Percentiles rank a stretch among this genome's conserved stretches.
Conservation (phyloP, 2,797 vertebrate species). For the Sphaeramia orbicularis region DNA sequence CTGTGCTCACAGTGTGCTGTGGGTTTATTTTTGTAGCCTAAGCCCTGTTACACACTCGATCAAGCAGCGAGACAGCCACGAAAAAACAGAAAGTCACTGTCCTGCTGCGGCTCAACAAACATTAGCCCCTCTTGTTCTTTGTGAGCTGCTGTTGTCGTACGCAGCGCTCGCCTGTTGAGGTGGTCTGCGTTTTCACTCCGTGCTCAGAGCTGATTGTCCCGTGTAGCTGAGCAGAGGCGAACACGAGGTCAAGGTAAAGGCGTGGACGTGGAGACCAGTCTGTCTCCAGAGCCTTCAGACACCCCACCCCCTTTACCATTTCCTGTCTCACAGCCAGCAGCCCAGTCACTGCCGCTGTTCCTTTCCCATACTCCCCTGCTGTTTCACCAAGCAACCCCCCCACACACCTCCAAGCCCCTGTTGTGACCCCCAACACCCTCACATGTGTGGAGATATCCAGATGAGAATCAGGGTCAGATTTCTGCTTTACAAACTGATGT, state of each 20-base stretch:
- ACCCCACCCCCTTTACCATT: conserved; percentile 26
- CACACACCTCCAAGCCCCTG: neutral
- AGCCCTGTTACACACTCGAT: conserved; percentile 50
- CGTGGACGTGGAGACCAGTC: conserved; percentile 28
- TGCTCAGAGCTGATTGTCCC: conserved; percentile 14
- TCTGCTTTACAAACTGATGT: conserved; percentile 40
- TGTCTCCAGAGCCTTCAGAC: conserved; percentile 26
- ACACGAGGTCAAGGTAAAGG: conserved; percentile 10
- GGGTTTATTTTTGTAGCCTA: conserved; percentile 45
- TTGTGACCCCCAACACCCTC: conserved; percentile 38
- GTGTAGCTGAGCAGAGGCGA: conserved; percentile 7
- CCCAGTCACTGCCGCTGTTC: conserved; percentile 48
- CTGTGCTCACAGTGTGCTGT: conserved; percentile 29
- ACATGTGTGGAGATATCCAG: conserved; percentile 25
- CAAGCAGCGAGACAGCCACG: conserved; percentile 29
- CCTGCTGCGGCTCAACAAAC: conserved; percentile 23
- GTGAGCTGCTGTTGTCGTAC: conserved; percentile 9
- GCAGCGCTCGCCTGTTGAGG: neutral
- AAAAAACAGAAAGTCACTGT: conserved; percentile 22
- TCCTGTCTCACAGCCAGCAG: conserved; percentile 54
- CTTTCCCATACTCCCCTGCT: conserved; percentile 26
- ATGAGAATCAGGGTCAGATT: conserved; percentile 28
- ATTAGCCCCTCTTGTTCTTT: conserved; percentile 17
- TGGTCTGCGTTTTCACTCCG: conserved; percentile 24
- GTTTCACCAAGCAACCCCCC: too few species aligned